Evolutionary conservation across 2,113 vertebrate species (phyloP).

Genomic region (Chaetops frenatus): DNA sequence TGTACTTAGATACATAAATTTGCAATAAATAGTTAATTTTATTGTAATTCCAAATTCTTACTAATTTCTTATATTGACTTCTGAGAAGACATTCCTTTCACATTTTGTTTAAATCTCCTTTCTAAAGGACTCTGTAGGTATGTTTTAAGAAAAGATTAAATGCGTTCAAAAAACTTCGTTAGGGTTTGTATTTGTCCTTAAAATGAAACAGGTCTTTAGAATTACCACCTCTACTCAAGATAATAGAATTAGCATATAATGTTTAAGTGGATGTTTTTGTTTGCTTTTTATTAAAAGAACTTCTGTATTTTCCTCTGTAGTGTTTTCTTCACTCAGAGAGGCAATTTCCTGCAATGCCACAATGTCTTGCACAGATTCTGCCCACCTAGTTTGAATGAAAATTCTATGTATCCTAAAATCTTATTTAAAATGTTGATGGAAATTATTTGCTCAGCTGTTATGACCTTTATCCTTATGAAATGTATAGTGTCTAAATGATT

Average conservation of each 20-base stretch:
- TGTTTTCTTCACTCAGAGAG: not conserved
- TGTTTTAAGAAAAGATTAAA: not conserved
- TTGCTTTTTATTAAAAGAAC: not conserved
- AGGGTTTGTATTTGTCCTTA: not conserved
- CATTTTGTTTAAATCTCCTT: not conserved
- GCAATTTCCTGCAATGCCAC: not conserved
- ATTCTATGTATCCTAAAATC: not conserved
- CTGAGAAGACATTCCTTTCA: not conserved
- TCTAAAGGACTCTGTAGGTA: not conserved
- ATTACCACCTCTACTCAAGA: not conserved
- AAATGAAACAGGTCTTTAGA: not conserved
- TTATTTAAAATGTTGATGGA: conserved; percentile 49
- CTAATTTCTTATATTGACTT: not conserved
- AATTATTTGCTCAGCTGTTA: conserved; percentile 52
- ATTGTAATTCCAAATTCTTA: not conserved
- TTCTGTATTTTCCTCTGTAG: not conserved
- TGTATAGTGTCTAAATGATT: conserved; percentile 44
- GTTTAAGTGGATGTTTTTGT: not conserved
- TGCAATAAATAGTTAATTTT: not conserved
- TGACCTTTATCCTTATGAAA: conserved; percentile 59
- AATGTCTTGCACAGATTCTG: not conserved
- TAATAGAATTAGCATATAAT: not conserved
- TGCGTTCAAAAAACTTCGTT: not conserved
- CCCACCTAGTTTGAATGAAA: conserved; percentile 13
- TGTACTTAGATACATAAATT: not conserved